Evolutionary conservation across 2,888 invertebrate genomes (phyloP), one percentile per base, ranked within the genome.

Genomic region (Herminia tarsipennalis): DNA sequence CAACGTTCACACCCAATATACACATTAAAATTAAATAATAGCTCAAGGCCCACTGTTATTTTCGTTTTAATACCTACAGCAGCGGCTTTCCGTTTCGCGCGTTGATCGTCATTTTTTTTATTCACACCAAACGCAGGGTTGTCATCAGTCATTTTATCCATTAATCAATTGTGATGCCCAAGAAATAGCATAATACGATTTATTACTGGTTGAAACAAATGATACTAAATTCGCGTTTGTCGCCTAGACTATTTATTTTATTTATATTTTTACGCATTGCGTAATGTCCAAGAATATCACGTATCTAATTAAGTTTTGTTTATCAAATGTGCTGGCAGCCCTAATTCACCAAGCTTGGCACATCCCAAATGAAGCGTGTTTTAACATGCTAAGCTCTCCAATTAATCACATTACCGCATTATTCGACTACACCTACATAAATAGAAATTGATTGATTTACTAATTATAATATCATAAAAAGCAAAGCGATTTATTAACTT

Each of bases 1-100:
- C 57, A 61, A 48, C 65, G 66, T 63, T 63, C 67, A 53, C 65
- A 67, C 73, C 70, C 72, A 73, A 81, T 82, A 77, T 80, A 78
- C 80, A 81, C 81, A 86, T 84, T 84, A 83, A 83, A 82, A 85
- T 85, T 84, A 85, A 85, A 86, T 86, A 87, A 85, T 84, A 77
- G 86, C 82, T 76, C 88, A 88, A 88, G 88, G 88, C 74, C 73
- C 48, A 56, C 57, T 68, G 79, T 79, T 88, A 85, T 87, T 88
- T 87, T 82, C 67, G 81, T 83, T 83, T 78, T 78, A 79, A 67
- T 73, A 72, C n/a, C n/a, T n/a, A n/a, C 68, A 68, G 71, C 66
- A 57, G 54, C 66, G 56, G 67, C 64, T 72, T 73, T 71, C 75
- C 70, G 73, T 54, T 48, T 51, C 43, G 46, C 38, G 52, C 48